Percentiles rank a stretch among this genome's conserved stretches.
Conservation (phyloP, 2,797 vertebrate genomes). For the Clarias pachynema region DNA sequence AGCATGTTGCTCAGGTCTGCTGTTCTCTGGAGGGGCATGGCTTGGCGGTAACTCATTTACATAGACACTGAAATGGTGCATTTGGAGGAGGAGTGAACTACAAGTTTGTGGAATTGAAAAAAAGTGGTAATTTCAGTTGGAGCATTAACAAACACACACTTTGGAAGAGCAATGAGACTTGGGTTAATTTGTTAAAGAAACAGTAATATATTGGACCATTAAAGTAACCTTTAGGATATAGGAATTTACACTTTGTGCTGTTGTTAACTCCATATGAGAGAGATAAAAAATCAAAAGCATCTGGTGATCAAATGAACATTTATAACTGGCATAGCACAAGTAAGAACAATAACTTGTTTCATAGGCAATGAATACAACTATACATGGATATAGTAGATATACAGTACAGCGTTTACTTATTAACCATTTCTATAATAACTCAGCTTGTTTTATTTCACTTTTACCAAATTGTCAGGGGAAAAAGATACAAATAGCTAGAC, state of each 20-base stretch:
- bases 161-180: too few species aligned
- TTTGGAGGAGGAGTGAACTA: too few species aligned
- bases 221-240: not conserved
- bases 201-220: not conserved
- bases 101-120: too few species aligned
- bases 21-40: too few species aligned
- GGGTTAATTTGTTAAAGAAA: too few species aligned
- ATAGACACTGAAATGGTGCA: too few species aligned
- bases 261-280: not conserved
- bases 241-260: not conserved
- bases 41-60: too few species aligned
- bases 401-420: not conserved
- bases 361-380: not conserved
- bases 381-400: not conserved
- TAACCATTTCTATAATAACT: too few species aligned
- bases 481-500: not conserved
- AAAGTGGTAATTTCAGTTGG: too few species aligned
- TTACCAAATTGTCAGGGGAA: not conserved
- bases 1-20: too few species aligned
- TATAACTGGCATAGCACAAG: not conserved
- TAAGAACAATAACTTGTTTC: not conserved
- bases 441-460: not conserved
- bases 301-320: not conserved
- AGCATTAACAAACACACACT: too few species aligned
- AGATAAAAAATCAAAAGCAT: not conserved